Evolutionary conservation across 2,797 vertebrate species (phyloP).

Genomic region (Zalophus californianus): DNA sequence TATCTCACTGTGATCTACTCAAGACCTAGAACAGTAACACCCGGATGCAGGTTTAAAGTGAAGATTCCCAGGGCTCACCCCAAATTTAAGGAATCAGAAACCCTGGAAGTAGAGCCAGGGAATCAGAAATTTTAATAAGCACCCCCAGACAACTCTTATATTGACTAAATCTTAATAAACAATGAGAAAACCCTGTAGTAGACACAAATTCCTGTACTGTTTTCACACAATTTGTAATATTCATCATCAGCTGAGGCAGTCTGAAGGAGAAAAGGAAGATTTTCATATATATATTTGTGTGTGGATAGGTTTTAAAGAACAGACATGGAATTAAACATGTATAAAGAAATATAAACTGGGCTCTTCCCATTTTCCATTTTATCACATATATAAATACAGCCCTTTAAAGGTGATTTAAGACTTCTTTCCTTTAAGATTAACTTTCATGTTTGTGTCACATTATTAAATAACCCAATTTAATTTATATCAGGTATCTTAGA

Average conservation of each 20-base stretch:
- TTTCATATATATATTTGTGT: neutral
- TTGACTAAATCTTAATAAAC: constrained; percentile 42
- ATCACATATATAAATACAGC: constrained; percentile 8
- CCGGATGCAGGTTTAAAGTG: neutral
- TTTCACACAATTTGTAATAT: neutral
- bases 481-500: constrained; percentile 42
- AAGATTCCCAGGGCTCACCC: neutral
- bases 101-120: neutral
- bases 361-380: neutral
- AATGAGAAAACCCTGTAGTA: neutral
- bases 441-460: constrained; percentile 36
- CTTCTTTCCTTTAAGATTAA: neutral
- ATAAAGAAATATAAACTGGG: constrained; percentile 45
- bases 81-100: constrained; percentile 49
- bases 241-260: neutral
- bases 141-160: neutral
- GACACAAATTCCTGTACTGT: neutral
- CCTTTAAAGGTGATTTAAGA: constrained; percentile 19
- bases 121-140: constrained; percentile 52
- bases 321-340: constrained; percentile 33
- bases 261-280: neutral
- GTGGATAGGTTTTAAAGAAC: neutral
- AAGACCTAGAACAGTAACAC: constrained; percentile 46
- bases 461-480: constrained; percentile 29
- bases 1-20: neutral